Evolutionary conservation across 2,888 invertebrate species (phyloP).

Genomic region (Thysanoteuthis rhombus): DNA sequence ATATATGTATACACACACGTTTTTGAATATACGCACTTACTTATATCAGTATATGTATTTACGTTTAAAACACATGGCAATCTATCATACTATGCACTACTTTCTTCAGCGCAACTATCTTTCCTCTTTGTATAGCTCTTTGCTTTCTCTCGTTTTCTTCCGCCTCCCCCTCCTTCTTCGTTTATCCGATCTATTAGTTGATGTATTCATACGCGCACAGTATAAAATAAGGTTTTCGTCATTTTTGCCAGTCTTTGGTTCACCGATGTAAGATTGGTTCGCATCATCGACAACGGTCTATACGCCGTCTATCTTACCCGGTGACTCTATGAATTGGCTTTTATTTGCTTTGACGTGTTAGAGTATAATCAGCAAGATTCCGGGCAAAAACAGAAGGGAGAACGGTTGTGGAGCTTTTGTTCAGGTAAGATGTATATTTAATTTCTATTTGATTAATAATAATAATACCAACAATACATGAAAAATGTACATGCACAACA

Average conservation of each 20-base stretch:
- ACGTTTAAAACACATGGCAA: neutral
- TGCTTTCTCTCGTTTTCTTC: too few relatives aligned
- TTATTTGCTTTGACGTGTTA: conserved; percentile 30
- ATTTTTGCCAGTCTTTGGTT: conserved; percentile 34
- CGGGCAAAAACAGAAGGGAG: conserved; percentile 50
- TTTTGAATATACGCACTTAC: too few relatives aligned
- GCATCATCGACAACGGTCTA: neutral
- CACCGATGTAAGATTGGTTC: neutral
- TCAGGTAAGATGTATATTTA: conserved; percentile 44
- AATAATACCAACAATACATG: too few relatives aligned
- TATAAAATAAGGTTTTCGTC: neutral
- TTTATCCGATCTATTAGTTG: neutral
- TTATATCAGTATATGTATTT: too few relatives aligned
- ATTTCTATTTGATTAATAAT: neutral
- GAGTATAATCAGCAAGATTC: conserved; percentile 56
- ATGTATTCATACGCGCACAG: neutral
- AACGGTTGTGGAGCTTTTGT: conserved; percentile 51
- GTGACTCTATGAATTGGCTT: conserved; percentile 20
- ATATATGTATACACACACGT: too few relatives aligned
- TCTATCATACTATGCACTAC: neutral
- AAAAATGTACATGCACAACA: neutral
- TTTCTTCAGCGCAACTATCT: neutral
- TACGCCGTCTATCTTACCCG: conserved; percentile 12
- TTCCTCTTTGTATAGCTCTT: neutral
- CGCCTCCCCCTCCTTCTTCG: neutral